Conservation (phyloP, 2,888 invertebrate species). For the Ectemnius continuus region DNA sequence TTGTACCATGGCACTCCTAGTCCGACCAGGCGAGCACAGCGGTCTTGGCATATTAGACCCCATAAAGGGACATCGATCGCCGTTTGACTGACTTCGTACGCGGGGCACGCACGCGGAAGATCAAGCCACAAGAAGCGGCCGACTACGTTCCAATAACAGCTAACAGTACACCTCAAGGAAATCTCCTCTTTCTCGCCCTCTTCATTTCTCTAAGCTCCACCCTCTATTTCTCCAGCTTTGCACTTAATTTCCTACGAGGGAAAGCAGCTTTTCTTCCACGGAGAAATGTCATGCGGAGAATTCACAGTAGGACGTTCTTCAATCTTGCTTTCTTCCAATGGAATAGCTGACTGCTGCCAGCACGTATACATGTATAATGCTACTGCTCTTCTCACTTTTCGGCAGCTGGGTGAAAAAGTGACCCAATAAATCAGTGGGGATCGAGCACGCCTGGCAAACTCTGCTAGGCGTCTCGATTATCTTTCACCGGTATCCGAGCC, state of each 20-base stretch:
- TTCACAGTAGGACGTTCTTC: slow-evolving; percentile 2
- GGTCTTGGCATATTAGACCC: slow-evolving; percentile 56
- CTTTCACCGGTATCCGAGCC: slow-evolving; percentile 18
- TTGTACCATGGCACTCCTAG: slow-evolving; percentile 29
- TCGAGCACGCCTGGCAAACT: slow-evolving; percentile 24
- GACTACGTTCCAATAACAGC: slow-evolving; percentile 12
- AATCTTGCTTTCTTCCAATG: neutral
- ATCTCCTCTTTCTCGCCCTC: slow-evolving; percentile 33
- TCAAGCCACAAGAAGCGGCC: slow-evolving; percentile 51
- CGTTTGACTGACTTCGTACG: slow-evolving; percentile 52
- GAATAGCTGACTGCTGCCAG: neutral
- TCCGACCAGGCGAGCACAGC: slow-evolving; percentile 25
- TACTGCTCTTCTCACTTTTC: too few species aligned
- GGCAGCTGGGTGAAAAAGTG: slow-evolving; percentile 9
- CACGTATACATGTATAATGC: too few species aligned
- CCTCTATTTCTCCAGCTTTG: too few species aligned
- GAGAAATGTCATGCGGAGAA: too few species aligned
- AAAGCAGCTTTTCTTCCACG: too few species aligned
- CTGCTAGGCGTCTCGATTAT: slow-evolving; percentile 29
- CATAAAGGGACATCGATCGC: slow-evolving; percentile 57
- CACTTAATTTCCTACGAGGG: too few species aligned
- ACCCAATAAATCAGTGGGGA: slow-evolving; percentile 24
- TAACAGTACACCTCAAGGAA: slow-evolving; percentile 41
- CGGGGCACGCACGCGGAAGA: slow-evolving; percentile 61
- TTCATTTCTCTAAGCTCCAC: neutral